Base-by-base conservation (phyloP, 1,140 invertebrate species). In the Ceratina japonica region DNA sequence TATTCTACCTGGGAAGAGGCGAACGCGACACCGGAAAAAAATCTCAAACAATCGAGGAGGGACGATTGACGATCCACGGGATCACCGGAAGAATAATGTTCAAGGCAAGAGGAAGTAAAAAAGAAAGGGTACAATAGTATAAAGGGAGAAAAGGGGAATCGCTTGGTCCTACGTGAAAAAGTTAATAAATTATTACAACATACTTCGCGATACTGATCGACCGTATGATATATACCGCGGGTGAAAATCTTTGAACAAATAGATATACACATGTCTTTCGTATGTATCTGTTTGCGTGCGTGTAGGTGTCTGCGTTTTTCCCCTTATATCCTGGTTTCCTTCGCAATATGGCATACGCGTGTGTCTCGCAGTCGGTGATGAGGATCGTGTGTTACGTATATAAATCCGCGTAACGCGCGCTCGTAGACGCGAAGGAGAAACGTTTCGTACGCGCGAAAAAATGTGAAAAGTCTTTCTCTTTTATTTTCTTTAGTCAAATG, bases 101-200 rank as follows among this genome's bases (percentile, higher is more conserved):
- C 12, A n/a, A 4, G 22, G 16, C 2, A 7, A 37, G 7, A 12
- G 51, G 13, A 61, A 68, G 78, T 61, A 66, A 51, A 71, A 70
- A 75, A 37, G 16, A 49, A 49, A 64, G 51, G 10, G 3, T 51
- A 54, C 18, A 69, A 31, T 70, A 13, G 22, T 16, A 54, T 31
- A 54, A 58, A 31, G 24, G 66, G 52, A 73, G 44, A 73, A 75
- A n/a, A 59, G 61, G 74, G 72, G 27, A 81, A 59, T 75, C 31
- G 44, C 80, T 69, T 78, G 75, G 68, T 80, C 74, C 56, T 68
- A 81, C 74, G 44, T 75, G 59, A 65, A 84, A 87, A 80, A 62
- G 70, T 73, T 61, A 69, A 84, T 83, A 87, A 87, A 79, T 77
- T 79, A 86, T 81, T 81, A 87, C 56, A 79, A 75, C 24, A 66